These are phyloP conservation scores for Eucidaris tribuloides DNA, from an alignment of 35 echinoderm and acorn worm species.

Conservation along the genomic window DNA sequence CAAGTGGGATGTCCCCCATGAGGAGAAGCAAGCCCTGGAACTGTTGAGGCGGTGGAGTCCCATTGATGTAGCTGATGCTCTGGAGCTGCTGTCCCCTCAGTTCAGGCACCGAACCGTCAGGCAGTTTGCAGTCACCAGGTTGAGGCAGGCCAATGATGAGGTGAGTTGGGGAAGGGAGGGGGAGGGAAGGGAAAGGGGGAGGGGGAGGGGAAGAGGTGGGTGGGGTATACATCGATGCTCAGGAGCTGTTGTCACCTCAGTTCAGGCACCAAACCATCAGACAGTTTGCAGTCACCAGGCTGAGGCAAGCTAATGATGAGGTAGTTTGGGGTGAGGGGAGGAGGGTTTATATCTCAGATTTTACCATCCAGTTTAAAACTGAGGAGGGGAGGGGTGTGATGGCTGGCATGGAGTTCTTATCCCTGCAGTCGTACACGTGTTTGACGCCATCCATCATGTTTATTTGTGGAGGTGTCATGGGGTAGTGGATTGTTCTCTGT, in stretches of 20 bases:
- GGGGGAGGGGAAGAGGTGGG: neutral
- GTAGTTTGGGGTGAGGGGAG: slow-evolving; percentile 9
- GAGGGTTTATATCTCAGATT: too few species aligned
- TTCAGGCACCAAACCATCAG: slow-evolving; percentile 8
- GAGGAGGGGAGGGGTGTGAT: too few species aligned
- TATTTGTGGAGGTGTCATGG: too few species aligned
- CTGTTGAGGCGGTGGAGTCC: slow-evolving; percentile 77
- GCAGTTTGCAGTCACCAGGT: slow-evolving; percentile 81
- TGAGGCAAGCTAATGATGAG: slow-evolving; percentile 93
- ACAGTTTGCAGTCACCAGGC: neutral
- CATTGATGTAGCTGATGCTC: slow-evolving; percentile 91
- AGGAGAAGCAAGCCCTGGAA: slow-evolving; percentile 93
- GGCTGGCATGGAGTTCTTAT: too few species aligned
- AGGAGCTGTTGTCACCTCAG: slow-evolving; percentile 42
- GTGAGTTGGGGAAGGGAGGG: slow-evolving; percentile 18
- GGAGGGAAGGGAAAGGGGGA: neutral
- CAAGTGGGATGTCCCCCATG: slow-evolving; percentile 93
- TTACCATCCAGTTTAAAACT: too few species aligned
- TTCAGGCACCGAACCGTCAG: slow-evolving; percentile 87
- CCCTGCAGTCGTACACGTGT: too few species aligned
- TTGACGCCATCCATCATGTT: too few species aligned
- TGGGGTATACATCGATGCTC: neutral
- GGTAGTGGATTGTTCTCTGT: too few species aligned
- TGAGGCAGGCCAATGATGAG: slow-evolving; percentile 93
- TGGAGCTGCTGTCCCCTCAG: slow-evolving; percentile 91